These are phyloP conservation scores for Tenodera sinensis DNA, from an alignment of 2,888 invertebrate genomes.

Conservation along the genomic window DNA sequence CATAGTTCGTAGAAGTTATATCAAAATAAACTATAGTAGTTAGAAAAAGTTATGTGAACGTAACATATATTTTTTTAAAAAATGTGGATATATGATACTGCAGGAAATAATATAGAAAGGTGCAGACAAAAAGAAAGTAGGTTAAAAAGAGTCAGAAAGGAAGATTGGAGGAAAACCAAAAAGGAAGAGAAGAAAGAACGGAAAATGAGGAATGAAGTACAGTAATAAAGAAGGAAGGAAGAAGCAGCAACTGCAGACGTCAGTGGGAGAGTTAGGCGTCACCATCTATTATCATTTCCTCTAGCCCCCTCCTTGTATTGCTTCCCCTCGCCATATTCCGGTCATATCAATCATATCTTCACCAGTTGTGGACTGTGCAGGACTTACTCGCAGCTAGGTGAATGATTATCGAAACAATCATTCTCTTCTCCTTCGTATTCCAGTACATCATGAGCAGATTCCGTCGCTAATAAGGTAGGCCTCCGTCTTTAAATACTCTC, in stretches of 20 bases:
- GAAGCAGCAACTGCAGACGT: not conserved
- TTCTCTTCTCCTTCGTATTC: not conserved
- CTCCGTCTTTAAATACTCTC: too few species aligned
- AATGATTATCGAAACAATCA: conserved; percentile 12
- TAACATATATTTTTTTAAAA: too few species aligned
- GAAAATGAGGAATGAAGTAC: not conserved
- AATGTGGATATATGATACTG: not conserved
- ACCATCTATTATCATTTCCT: not conserved
- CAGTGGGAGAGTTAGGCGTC: not conserved
- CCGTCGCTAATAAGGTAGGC: not conserved
- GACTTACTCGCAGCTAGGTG: not conserved
- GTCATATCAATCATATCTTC: not conserved
- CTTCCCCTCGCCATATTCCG: not conserved
- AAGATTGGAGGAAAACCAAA: too few species aligned
- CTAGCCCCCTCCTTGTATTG: not conserved
- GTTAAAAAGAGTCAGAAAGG: not conserved
- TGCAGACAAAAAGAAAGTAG: not conserved
- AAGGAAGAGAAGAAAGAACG: not conserved
- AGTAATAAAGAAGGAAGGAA: not conserved
- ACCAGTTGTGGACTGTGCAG: not conserved
- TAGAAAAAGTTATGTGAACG: too few species aligned
- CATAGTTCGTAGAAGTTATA: too few species aligned
- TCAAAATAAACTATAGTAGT: too few species aligned
- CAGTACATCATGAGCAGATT: not conserved
- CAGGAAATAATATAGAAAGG: not conserved